Evolutionary conservation across 1,140 invertebrate genomes (phyloP).

Genomic region (Lepeophtheirus salmonis): DNA sequence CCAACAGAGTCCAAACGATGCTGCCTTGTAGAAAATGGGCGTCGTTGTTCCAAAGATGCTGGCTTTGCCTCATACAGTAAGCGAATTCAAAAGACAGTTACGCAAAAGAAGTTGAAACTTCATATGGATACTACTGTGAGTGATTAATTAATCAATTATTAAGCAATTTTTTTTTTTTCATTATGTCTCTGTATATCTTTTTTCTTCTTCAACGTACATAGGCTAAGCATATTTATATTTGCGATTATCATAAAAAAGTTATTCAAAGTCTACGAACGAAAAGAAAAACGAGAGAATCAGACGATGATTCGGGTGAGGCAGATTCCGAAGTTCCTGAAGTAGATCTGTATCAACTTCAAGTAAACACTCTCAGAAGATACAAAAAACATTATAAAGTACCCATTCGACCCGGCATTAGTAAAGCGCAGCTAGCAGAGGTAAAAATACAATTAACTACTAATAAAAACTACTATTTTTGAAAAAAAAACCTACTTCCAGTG

Average conservation of each 20-base stretch:
- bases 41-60: constrained; percentile 60
- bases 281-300: constrained; percentile 69
- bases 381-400: constrained; percentile 81
- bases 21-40: constrained; percentile 73
- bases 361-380: constrained; percentile 75
- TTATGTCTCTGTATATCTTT: neutral
- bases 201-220: neutral
- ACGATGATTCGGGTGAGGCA: constrained; percentile 35
- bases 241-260: constrained; percentile 83
- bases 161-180: neutral
- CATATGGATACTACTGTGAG: constrained; percentile 60
- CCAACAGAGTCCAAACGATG: constrained; percentile 52
- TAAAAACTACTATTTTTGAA: neutral
- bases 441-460: neutral
- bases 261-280: constrained; percentile 72
- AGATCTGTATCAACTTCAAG: constrained; percentile 75
- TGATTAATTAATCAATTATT: neutral
- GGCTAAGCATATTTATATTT: constrained; percentile 68
- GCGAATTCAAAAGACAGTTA: constrained; percentile 85
- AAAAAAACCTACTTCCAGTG: constrained; percentile 2
- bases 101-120: constrained; percentile 69
- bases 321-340: constrained; percentile 62
- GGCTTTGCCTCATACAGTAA: constrained; percentile 94
- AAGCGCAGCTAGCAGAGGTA: constrained; percentile 83
- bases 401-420: constrained; percentile 71